Base-by-base conservation (phyloP, 2,797 vertebrate genomes). In the Antrozous pallidus region DNA sequence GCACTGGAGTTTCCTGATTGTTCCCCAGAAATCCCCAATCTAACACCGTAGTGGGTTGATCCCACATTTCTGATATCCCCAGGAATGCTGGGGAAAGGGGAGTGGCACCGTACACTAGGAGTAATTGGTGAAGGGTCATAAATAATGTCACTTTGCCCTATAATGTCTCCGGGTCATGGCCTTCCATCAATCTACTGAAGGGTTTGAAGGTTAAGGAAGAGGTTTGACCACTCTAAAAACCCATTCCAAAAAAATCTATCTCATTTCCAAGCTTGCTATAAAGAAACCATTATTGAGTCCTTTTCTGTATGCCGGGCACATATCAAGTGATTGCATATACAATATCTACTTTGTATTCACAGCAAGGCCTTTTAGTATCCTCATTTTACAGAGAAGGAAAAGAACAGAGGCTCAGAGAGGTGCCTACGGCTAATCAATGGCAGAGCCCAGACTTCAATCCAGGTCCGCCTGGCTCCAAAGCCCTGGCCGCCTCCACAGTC, bases 301-400 rank as follows among this genome's bases (percentile, higher is more conserved):
- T 10, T 10, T 65, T 77, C 61, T 82, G 58, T 8, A 7, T 7
- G 65, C 33, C 8, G 28, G 45, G 22, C 38, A 36, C 26, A 22
- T 40, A 22, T 26, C 38, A 71, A 81, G 17, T 31, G 49, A 47
- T 89, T 73, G 12, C 28, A 24, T 16, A 4, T 7, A 28, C 0
- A 2, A 26, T 54, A 56, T 67, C 31, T 67, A 17, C 3, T 69
- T 79, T 69, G 61, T 16, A 17, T 70, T 51, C 49, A 40, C 36
- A 56, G 51, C 58, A 24, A 71, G 8, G 0, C 10, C 38, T 24
- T 38, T 67, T 56, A 65, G 65, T 58, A 42, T 33, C 11, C n/a
- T 45, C 77, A 8, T 65, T 83, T 91, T 83, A 73, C 18, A 79
- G 77, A 88, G 8, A 24, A 90, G 18, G 31, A 36, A 74, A 85